These are phyloP conservation scores for Caenorhabditis brenneri DNA, from an alignment of 1,140 invertebrate genomes.

Conservation along the genomic window DNA sequence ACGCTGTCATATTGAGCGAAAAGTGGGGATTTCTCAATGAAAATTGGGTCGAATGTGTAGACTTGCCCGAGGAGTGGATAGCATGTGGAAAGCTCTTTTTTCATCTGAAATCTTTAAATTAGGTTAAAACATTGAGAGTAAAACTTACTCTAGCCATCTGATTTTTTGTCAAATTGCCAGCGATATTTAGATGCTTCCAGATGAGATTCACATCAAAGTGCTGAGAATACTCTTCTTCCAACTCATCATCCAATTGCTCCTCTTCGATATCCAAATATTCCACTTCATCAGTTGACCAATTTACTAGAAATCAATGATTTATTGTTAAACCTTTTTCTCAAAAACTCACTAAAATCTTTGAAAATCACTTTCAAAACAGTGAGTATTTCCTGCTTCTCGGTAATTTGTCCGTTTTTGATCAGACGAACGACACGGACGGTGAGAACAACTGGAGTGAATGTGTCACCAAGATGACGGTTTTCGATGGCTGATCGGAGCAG, in stretches of 20 bases:
- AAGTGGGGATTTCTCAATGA: background rate
- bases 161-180: background rate
- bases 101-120: background rate
- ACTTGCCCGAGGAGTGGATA: constrained; percentile 5
- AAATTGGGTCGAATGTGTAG: constrained; percentile 31
- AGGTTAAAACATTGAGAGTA: too few species aligned
- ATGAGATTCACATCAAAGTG: background rate
- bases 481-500: background rate
- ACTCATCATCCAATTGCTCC: background rate
- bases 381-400: constrained; percentile 1
- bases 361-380: background rate
- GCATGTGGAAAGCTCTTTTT: background rate
- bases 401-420: background rate
- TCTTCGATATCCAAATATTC: background rate
- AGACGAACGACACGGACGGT: constrained; percentile 8
- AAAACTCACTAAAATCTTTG: constrained; percentile 29
- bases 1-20: constrained; percentile 13
- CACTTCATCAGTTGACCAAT: background rate
- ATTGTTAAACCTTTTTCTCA: background rate
- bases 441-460: background rate
- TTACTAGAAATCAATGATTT: background rate
- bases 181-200: constrained; percentile 4
- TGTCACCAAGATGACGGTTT: background rate
- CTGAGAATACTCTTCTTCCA: constrained; percentile 5
- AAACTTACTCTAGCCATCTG: background rate